Evolutionary conservation across 2,888 invertebrate species (phyloP), one percentile per base, ranked within the genome.

Genomic region (Homarus gammarus): DNA sequence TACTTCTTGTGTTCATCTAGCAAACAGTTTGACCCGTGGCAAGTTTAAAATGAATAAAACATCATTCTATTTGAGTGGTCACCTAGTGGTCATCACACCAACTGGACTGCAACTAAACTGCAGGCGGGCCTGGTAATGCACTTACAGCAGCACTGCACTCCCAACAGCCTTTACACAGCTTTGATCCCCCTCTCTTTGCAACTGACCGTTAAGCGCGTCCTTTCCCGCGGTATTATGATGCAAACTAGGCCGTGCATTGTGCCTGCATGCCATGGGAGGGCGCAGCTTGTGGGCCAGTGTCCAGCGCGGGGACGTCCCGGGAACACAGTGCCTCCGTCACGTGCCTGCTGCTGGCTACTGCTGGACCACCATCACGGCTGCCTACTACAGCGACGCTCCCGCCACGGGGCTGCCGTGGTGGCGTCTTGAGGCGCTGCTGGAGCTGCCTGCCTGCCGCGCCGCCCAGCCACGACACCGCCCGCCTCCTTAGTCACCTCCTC

Each of bases 201-300:
- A 87, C 79, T 90, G 90, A 90, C 90, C 90, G 90, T 87, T 87
- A 83, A 84, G 90, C 78, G 87, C 72, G 87, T 84, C 87, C 87
- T 90, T 87, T 90, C 85, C 82, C 87, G 78, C 72, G 84, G 84
- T 90, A 90, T 90, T 90, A 90, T 87, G 90, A 90, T 90, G 87
- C 87, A 90, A 90, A 87, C 84, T 86, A 90, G 90, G 84, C 87
- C 84, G 79, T 90, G 87, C 87, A 90, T 90, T 90, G 90, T 75
- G 90, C 78, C 81, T 87, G 90, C 90, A 90, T 90, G 87, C 88
- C 88, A 84, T 77, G 88, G 83, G 56, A 82, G 75, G 83, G 86
- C 79, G 79, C 86, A 86, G 79, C 79, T 31, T 44, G 77, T 84
- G 87, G 85, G 84, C 87, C 90, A 90, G 90, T 90, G 90, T 90